Conservation (phyloP, 2,888 invertebrate species). For the Netelia fuscicornis region DNA sequence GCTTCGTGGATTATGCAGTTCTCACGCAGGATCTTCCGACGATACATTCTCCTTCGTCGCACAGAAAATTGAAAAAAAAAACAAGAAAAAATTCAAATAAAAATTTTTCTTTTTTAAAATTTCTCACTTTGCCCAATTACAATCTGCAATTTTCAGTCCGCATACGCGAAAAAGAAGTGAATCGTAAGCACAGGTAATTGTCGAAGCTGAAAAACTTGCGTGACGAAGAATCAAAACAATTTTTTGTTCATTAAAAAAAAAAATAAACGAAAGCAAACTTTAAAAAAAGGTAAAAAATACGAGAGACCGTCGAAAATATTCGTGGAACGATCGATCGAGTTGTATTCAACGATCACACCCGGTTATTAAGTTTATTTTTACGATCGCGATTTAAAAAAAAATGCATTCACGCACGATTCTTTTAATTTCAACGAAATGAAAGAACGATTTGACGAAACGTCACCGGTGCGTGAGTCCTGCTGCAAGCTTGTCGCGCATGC, state of each 20-base stretch:
- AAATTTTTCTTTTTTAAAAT: no score
- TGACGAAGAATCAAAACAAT: conserved; percentile 22
- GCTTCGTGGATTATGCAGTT: conserved; percentile 76
- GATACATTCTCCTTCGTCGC: conserved; percentile 35
- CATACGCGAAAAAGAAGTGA: neutral
- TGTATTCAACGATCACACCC: neutral
- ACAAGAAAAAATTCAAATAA: neutral
- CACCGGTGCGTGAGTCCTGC: conserved; percentile 54
- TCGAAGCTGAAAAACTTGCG: neutral
- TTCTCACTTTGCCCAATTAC: no score
- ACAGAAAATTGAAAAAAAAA: conserved; percentile 8
- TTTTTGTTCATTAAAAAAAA: neutral
- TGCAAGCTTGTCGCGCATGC: neutral
- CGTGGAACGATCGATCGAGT: conserved; percentile 11
- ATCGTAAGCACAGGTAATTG: neutral
- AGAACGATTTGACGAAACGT: conserved; percentile 25
- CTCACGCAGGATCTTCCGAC: conserved; percentile 72
- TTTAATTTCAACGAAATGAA: conserved; percentile 10
- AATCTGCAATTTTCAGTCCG: neutral
- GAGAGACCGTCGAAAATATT: conserved; percentile 19
- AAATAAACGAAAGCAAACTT: neutral
- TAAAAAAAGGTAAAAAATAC: conserved; percentile 18
- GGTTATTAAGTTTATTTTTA: conserved; percentile 17
- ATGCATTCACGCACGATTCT: neutral
- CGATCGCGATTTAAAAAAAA: neutral